These are phyloP conservation scores for Spheniscus humboldti DNA, from an alignment of 2,797 vertebrate species.

Conservation along the genomic window DNA sequence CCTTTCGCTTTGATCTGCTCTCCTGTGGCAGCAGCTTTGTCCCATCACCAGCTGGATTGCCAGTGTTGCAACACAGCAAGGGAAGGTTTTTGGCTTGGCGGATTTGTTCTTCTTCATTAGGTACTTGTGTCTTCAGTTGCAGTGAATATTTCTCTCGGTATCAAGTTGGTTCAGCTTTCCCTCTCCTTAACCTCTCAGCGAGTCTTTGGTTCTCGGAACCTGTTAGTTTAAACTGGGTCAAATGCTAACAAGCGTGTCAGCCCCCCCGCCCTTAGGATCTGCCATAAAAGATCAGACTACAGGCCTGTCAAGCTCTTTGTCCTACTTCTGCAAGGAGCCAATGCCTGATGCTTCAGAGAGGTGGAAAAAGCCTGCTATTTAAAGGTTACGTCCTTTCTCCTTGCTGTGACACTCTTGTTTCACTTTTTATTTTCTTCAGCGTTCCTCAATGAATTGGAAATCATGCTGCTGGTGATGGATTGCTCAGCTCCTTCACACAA, in stretches of 20 bases:
- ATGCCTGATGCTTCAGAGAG: background rate
- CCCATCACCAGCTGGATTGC: background rate
- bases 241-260: background rate
- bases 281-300: slow-evolving; percentile 7
- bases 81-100: background rate
- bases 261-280: background rate
- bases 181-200: background rate
- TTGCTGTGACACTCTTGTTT: background rate
- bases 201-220: background rate
- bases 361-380: background rate
- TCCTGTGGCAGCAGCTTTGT: background rate
- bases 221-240: slow-evolving; percentile 33
- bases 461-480: background rate
- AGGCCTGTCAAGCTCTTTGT: background rate
- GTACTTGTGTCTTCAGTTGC: background rate
- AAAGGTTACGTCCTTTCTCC: background rate
- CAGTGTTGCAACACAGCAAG: background rate
- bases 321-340: slow-evolving; percentile 1
- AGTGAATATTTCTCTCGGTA: background rate
- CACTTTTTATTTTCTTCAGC: background rate
- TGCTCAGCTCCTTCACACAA: background rate
- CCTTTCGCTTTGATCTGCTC: background rate
- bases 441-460: background rate
- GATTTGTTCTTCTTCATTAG: background rate
- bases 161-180: background rate